Base-by-base conservation (phyloP, 2,888 invertebrate species). In the Achlya flavicornis region DNA sequence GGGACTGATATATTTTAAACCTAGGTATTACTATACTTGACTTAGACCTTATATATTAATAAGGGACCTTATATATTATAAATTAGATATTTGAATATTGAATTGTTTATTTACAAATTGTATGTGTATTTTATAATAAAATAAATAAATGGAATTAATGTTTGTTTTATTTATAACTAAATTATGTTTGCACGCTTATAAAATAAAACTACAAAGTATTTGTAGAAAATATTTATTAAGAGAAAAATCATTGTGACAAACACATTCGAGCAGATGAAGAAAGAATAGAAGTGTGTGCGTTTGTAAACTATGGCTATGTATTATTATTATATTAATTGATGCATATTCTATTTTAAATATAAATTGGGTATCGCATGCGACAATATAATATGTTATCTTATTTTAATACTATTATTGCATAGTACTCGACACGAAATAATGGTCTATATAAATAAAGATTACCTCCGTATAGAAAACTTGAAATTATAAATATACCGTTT, bases 51-150 rank as follows among this genome's bases (percentile, higher is more conserved):
- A n/a, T n/a, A n/a, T n/a, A n/a, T n/a, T n/a, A n/a, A n/a, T n/a
- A n/a, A n/a, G n/a, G n/a, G n/a, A n/a, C n/a, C n/a, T n/a, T n/a
- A n/a, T n/a, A n/a, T n/a, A n/a, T n/a, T 86, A 84, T 88, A 89
- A 72, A 88, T 85, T 92, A 91, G 90, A 89, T 91, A 91, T 86
- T 87, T 91, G 81, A 91, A 91, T 92, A 93, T 85, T 89, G 83
- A 92, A 93, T 90, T 91, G 92, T 90, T 93, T 93, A 93, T 93
- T 93, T 93, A 93, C 92, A 93, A 91, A 92, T 88, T 92, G 90
- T 92, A 93, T 92, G 93, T 93, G 93, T 93, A 92, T 93, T 93
- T 93, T 93, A 88, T 92, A 93, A 86, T 89, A 93, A 93, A 93
- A 90, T 90, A 90, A 91, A 91, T 83, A 87, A 86, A 89, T 82